Evolutionary conservation across 2,888 invertebrate species (phyloP).

Genomic region (Cataglyphis livida): DNA sequence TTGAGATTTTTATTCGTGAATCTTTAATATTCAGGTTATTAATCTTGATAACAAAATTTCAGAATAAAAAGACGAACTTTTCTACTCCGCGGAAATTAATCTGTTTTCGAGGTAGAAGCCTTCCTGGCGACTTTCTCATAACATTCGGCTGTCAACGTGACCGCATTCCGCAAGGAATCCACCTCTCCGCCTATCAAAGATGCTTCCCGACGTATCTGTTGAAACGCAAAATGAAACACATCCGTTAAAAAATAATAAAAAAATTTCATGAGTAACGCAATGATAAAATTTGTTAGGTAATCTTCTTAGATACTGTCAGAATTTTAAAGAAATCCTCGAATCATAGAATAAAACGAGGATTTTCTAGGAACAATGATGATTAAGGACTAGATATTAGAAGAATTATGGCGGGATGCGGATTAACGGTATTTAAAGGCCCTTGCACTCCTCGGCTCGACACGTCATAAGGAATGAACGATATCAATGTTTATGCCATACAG

Average conservation of each 20-base stretch:
- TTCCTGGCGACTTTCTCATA: conserved; percentile 70
- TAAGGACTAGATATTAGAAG: conserved; percentile 36
- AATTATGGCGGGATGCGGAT: conserved; percentile 1
- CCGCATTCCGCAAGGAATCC: conserved; percentile 80
- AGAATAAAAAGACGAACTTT: background rate
- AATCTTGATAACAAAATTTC: background rate
- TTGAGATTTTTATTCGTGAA: background rate
- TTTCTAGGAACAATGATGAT: conserved; percentile 21
- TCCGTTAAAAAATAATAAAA: background rate
- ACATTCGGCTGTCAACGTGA: conserved; percentile 75
- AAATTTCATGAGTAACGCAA: background rate
- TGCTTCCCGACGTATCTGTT: background rate
- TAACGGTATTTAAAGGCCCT: conserved; percentile 34
- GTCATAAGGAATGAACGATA: conserved; percentile 66
- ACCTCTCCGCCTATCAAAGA: conserved; percentile 65
- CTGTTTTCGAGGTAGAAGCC: conserved; percentile 3
- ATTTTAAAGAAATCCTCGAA: background rate
- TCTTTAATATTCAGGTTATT: background rate
- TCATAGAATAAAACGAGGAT: background rate
- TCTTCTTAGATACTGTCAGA: background rate
- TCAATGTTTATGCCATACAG: conserved; percentile 63
- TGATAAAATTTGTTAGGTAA: background rate
- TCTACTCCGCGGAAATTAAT: conserved; percentile 10
- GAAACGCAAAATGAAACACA: background rate
- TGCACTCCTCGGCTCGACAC: conserved; percentile 29